Evolutionary conservation across 1,140 invertebrate genomes (phyloP).

Genomic region (Lithobius niger): DNA sequence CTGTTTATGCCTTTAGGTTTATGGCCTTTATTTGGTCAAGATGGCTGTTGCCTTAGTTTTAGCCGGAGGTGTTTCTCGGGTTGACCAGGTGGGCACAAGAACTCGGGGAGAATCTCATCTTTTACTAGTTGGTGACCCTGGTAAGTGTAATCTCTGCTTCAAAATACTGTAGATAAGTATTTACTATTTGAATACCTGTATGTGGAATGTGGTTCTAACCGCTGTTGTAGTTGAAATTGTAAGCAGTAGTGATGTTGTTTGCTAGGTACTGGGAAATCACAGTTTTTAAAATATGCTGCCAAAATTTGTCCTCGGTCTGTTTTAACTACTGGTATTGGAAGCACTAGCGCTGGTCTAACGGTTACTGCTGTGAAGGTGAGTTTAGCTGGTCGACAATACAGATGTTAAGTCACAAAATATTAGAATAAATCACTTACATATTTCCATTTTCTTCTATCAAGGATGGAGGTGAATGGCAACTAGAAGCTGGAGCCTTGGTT

Average conservation of each 20-base stretch:
- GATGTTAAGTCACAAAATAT: not conserved
- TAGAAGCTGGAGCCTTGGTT: conserved; percentile 74
- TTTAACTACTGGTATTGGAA: conserved; percentile 69
- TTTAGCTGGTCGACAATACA: not conserved
- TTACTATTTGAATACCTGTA: not conserved
- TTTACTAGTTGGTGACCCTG: conserved; percentile 79
- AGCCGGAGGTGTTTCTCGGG: conserved; percentile 49
- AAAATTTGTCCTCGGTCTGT: conserved; percentile 62
- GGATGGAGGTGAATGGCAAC: conserved; percentile 61
- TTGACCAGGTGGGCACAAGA: conserved; percentile 38
- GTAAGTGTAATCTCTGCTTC: conserved; percentile 26
- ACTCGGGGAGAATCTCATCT: conserved; percentile 69
- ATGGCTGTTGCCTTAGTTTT: conserved; percentile 59
- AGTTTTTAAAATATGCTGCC: conserved; percentile 62
- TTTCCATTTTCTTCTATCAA: conserved; percentile 34
- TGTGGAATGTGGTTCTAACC: not conserved
- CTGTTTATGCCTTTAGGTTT: conserved; percentile 65
- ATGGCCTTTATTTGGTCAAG: conserved; percentile 76
- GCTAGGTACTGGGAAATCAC: conserved; percentile 64
- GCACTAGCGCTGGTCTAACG: conserved; percentile 75
- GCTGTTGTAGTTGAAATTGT: not conserved
- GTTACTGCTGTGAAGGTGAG: conserved; percentile 65
- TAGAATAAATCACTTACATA: too few relatives aligned
- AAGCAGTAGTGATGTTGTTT: not conserved
- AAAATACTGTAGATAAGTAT: conserved; percentile 2